A percentile compares a stretch with the other conserved stretches of the same genome.
These are phyloP conservation scores for Rhagologus leucostigma DNA, from an alignment of 2,113 vertebrate genomes.

Conservation along the genomic window DNA sequence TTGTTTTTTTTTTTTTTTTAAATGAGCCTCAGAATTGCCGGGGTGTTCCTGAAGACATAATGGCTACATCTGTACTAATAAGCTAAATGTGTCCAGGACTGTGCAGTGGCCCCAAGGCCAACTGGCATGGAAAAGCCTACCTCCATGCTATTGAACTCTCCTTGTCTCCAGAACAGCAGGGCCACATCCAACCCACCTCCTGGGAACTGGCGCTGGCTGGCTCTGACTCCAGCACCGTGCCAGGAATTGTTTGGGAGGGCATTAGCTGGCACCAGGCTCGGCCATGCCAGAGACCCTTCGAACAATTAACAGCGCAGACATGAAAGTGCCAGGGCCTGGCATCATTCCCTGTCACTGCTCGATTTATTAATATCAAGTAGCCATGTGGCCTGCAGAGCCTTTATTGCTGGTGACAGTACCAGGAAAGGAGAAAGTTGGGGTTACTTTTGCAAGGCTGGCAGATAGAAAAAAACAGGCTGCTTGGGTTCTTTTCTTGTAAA, in stretches of 20 bases:
- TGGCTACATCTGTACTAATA: constrained; percentile 35
- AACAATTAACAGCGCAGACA: constrained; percentile 20
- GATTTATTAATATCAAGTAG: constrained; percentile 52
- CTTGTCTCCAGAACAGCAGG: constrained; percentile 15
- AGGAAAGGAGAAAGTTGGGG: constrained; percentile 36
- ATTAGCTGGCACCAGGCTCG: not conserved
- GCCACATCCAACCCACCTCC: constrained; percentile 39
- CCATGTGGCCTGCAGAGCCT: constrained; percentile 38
- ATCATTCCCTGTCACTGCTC: not conserved
- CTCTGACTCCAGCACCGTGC: not conserved
- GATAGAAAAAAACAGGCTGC: not conserved
- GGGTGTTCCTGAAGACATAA: constrained; percentile 25
- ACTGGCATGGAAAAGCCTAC: constrained; percentile 24
- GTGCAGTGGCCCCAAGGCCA: not conserved
- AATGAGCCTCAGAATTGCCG: constrained; percentile 1
- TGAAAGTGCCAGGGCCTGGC: constrained; percentile 33
- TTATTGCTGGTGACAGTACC: constrained; percentile 53
- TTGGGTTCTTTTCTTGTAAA: constrained; percentile 27
- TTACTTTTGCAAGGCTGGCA: constrained; percentile 21
- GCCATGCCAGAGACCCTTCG: not conserved
- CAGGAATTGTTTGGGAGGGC: constrained; percentile 33
- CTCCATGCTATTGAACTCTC: constrained; percentile 11
- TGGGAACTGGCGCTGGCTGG: not conserved
- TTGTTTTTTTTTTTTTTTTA: not conserved
- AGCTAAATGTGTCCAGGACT: not conserved